Base-by-base conservation (phyloP, 2,888 invertebrate genomes). In the Neocrepidodera transversa region DNA sequence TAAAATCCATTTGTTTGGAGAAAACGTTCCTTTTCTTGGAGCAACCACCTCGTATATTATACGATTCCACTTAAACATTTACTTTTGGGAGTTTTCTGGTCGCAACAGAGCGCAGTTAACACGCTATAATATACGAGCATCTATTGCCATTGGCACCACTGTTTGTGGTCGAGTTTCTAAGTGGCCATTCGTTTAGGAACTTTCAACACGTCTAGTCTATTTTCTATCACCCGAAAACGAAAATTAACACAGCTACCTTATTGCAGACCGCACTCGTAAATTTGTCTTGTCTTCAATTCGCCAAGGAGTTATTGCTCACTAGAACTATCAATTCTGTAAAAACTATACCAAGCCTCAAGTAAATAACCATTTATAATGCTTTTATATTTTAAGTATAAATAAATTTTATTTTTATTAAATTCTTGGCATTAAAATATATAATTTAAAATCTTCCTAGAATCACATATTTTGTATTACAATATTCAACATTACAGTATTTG, bases 111-210 rank as follows among this genome's bases (percentile, higher is more conserved):
- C 13, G 30, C 28, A 45, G 30, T 63, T 63, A 63, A 63, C 58
- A 43, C 42, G 53, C 64, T 47, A 26, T 63, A 66, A 66, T 66
- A 66, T 66, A 65, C 66, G 69, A 69, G 59, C 50, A 63, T 65
- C 65, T 74, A 70, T 74, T 74, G 73, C 67, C 69, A 69, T 67
- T 71, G 70, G 67, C 67, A 68, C 65, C 66, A 68, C 68, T 75
- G 75, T 77, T 79, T 78, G 79, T 71, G 78, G 79, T 76, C 73
- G 72, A 71, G 67, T 65, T 62, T 68, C 75, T 79, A 78, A 79
- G 78, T 79, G 79, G 75, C 78, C 77, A 78, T 79, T 78, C 77
- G 74, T 79, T 78, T 76, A 70, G 67, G 69, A 68, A 76, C 78
- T 79, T 78, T 78, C 78, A 79, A 71, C 78, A 74, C 75, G 77